These are phyloP conservation scores for Mythimna impura DNA, from an alignment of 2,888 invertebrate species.

Conservation along the genomic window DNA sequence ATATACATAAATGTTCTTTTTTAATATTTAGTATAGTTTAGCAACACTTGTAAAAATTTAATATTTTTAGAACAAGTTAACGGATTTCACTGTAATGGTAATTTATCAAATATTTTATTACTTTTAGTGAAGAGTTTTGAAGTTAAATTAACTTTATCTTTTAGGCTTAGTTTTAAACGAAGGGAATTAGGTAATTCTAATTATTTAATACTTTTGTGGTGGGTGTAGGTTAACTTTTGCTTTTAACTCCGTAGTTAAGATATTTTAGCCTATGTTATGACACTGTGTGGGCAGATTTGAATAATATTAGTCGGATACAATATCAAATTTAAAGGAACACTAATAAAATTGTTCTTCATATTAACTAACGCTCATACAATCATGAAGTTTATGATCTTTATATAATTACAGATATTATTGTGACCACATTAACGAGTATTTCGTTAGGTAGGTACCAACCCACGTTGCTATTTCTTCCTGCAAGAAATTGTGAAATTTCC, in stretches of 20 bases:
- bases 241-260: conserved; percentile 8
- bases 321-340: conserved; percentile 20
- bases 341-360: conserved; percentile 15
- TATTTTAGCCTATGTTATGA: not conserved
- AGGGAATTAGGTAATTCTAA: not conserved
- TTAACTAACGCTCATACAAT: conserved; percentile 14
- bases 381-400: conserved; percentile 31
- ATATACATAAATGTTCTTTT: too few species aligned
- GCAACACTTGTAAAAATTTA: too few species aligned
- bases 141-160: too few species aligned
- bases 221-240: not conserved
- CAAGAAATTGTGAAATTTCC: conserved; percentile 25
- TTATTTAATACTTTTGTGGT: not conserved
- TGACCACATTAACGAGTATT: conserved; percentile 11
- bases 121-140: not conserved
- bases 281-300: conserved; percentile 14
- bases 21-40: too few species aligned
- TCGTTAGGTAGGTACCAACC: conserved; percentile 21
- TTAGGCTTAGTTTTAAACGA: not conserved
- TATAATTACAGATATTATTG: conserved; percentile 17
- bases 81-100: not conserved
- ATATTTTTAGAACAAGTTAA: too few species aligned
- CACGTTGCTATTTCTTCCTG: conserved; percentile 16
- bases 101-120: conserved; percentile 1
- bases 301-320: conserved; percentile 27